These are phyloP conservation scores for Olivierus martensii DNA, from an alignment of 1,140 invertebrate genomes.

Conservation along the genomic window DNA sequence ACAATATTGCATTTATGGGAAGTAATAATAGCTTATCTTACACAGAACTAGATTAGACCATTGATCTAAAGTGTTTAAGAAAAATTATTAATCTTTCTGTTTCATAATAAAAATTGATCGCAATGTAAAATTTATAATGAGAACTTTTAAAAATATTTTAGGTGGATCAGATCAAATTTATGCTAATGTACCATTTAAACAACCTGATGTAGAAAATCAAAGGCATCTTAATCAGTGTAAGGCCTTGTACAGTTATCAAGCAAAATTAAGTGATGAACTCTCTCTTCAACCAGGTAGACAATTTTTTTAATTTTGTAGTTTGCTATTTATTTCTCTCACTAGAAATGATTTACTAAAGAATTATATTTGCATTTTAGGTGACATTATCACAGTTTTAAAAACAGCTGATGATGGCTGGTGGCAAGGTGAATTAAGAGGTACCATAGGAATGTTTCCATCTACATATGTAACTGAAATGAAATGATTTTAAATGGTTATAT, in stretches of 20 bases:
- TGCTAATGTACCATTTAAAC: conserved; percentile 25
- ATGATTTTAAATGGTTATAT: not conserved
- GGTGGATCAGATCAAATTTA: conserved; percentile 29
- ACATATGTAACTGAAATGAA: conserved; percentile 67
- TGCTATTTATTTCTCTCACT: not conserved
- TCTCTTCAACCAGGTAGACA: conserved; percentile 53
- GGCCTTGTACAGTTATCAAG: conserved; percentile 74
- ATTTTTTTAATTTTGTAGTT: not conserved
- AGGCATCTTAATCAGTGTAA: conserved; percentile 44
- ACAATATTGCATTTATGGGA: no score
- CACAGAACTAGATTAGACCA: no score
- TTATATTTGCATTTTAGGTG: conserved; percentile 39
- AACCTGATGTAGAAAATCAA: no score
- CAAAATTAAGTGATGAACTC: conserved; percentile 75
- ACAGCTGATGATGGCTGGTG: conserved; percentile 99
- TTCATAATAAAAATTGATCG: no score
- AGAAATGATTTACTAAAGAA: not conserved
- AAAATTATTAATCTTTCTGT: no score
- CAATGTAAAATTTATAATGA: no score
- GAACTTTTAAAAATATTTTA: conserved; percentile 20
- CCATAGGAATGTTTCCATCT: conserved; percentile 89
- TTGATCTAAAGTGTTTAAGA: no score
- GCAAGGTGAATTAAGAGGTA: conserved; percentile 74
- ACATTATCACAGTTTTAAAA: conserved; percentile 84
- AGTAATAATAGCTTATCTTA: no score